Evolutionary conservation across 2,888 invertebrate species (phyloP), one percentile per base, ranked within the genome.

Genomic region (Oscheius onirici): DNA sequence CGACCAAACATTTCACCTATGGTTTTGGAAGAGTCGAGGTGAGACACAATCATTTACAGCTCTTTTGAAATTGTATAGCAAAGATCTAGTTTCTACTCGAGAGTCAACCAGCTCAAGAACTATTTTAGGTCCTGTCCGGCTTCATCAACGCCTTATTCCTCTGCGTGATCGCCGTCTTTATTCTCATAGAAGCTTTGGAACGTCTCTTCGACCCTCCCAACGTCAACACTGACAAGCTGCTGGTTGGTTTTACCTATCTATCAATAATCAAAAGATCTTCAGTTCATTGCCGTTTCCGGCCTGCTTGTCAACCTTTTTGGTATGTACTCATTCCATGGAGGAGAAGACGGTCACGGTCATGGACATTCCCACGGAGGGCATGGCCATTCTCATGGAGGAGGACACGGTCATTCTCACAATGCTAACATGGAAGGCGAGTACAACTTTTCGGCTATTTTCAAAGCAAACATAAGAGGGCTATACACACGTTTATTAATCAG

Each of bases 91-190:
- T n/a, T n/a, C n/a, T n/a, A n/a, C n/a, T n/a, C n/a, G n/a, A n/a
- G n/a, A n/a, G 34, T 8, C 34, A 34, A 8, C 8, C 34, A 6
- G 34, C 8, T 34, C 5, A 34, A 34, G 34, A 34, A 34, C 8
- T 34, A 34, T 11, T 67, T 40, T 60, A 79, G 80, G 69, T 80
- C 61, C 60, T 81, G 20, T 83, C 79, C 34, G 91, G 91, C 1
- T 91, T 91, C 86, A 89, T 91, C 58, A 91, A 91, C 85, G 91
- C 90, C 1, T 87, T 91, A 17, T 91, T 91, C 81, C 88, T 91
- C 8, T 88, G 91, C 67, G 90, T 91, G 70, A 90, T 91, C 73
- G 90, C 90, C 0, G 85, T 90, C 60, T 90, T 90, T 87, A 90
- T 91, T 52, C 89, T 91, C 79, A 87, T 89, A 17, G 90, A 90